Conservation (phyloP, 2,113 vertebrate species). For the Megalops atlanticus region DNA sequence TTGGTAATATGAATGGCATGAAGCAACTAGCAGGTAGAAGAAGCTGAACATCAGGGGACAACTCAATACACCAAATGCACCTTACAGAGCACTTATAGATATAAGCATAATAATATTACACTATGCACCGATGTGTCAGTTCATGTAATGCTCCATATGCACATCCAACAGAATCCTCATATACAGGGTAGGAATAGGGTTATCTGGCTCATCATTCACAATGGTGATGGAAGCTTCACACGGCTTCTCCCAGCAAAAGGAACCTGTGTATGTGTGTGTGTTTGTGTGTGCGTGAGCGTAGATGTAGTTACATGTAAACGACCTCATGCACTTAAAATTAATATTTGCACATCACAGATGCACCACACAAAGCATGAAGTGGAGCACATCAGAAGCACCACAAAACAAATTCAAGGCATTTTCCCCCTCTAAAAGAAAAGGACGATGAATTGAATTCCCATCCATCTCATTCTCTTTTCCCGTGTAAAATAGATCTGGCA, state of each 20-base stretch:
- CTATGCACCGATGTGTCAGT: background rate
- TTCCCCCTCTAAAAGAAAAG: background rate
- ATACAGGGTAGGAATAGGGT: background rate
- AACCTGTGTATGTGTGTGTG: background rate
- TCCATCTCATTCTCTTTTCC: slow-evolving; percentile 49
- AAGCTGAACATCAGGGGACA: background rate
- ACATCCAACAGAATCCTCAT: background rate
- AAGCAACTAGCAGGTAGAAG: slow-evolving; percentile 28
- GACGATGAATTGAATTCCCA: slow-evolving; percentile 42
- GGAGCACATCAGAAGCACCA: background rate
- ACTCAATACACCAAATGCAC: background rate
- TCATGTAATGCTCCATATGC: background rate
- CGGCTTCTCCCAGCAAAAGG: background rate
- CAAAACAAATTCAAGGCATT: slow-evolving; percentile 15
- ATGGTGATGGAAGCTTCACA: background rate
- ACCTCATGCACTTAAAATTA: background rate
- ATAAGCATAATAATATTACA: background rate
- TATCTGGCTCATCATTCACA: background rate
- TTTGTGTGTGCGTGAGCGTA: background rate
- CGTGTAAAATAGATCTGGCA: slow-evolving; percentile 44
- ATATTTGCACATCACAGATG: slow-evolving; percentile 24
- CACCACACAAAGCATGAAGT: background rate
- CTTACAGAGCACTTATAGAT: background rate
- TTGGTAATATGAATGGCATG: slow-evolving; percentile 31
- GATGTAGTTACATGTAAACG: background rate